These are phyloP conservation scores for Myotis myotis DNA, from an alignment of 2,797 vertebrate species.

Conservation along the genomic window DNA sequence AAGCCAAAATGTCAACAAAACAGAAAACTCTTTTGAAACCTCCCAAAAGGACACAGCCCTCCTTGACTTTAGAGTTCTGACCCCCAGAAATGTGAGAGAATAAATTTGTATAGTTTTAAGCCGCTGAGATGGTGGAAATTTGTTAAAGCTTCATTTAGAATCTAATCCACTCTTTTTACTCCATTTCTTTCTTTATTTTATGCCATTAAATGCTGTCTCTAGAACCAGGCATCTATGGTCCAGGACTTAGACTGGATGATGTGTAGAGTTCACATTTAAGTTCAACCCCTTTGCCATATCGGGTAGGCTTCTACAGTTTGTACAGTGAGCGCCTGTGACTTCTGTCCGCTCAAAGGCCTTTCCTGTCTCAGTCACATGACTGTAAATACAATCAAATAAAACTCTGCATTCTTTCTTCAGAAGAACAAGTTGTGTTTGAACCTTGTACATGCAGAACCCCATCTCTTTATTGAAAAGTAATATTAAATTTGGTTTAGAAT, in stretches of 20 bases:
- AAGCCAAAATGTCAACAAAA: not conserved
- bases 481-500: slow-evolving; percentile 18
- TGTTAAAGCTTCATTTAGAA: not conserved
- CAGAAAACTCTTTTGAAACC: not conserved
- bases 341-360: not conserved
- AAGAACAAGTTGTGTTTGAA: not conserved
- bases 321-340: not conserved
- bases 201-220: not conserved
- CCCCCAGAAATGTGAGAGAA: not conserved
- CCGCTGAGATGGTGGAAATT: not conserved
- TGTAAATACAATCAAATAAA: not conserved
- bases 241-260: not conserved
- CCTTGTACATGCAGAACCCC: not conserved
- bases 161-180: not conserved
- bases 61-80: not conserved
- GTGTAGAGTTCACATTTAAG: not conserved
- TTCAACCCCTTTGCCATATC: not conserved
- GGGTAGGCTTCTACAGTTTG: not conserved
- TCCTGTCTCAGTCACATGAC: not conserved
- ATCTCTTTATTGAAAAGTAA: not conserved
- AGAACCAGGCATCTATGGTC: not conserved
- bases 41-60: not conserved
- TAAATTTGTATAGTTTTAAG: not conserved
- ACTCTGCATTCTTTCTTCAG: not conserved
- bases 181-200: not conserved